These are phyloP conservation scores for Melopsittacus undulatus DNA, from an alignment of 2,797 vertebrate species.

Conservation along the genomic window DNA sequence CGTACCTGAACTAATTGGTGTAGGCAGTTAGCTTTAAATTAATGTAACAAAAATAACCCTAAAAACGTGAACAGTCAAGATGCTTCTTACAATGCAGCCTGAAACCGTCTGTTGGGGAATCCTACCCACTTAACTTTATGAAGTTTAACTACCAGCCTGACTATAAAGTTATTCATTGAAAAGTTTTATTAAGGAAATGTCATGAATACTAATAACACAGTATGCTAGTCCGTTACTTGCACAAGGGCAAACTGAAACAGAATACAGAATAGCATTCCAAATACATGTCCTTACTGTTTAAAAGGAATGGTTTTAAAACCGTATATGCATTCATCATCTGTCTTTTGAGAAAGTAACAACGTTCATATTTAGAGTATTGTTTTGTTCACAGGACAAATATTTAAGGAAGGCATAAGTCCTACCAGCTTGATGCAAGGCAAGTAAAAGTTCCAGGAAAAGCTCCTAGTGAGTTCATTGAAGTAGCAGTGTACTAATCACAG, in stretches of 20 bases:
- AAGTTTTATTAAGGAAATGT: constrained; percentile 59
- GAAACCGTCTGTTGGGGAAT: constrained; percentile 45
- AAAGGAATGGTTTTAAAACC: neutral
- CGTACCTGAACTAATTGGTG: constrained; percentile 40
- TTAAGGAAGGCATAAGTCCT: neutral
- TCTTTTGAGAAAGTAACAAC: neutral
- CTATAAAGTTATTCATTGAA: constrained; percentile 41
- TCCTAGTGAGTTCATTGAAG: neutral
- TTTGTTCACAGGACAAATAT: neutral
- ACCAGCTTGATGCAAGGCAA: neutral
- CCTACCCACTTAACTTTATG: constrained; percentile 41
- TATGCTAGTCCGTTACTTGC: constrained; percentile 10
- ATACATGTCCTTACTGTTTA: neutral
- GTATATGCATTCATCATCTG: neutral
- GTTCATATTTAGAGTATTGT: neutral
- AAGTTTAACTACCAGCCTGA: constrained; percentile 45
- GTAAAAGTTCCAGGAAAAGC: neutral
- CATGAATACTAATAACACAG: constrained; percentile 37
- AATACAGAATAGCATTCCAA: neutral
- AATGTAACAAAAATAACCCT: constrained; percentile 43
- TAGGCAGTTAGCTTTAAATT: constrained; percentile 47
- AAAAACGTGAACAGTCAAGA: constrained; percentile 52
- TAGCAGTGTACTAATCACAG: neutral
- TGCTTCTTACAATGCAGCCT: constrained; percentile 32
- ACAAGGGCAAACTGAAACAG: constrained; percentile 16